Percentiles rank a stretch among this genome's conserved stretches.
These are phyloP conservation scores for Anastatus disparis DNA, from an alignment of 1,140 invertebrate genomes.

Conservation along the genomic window DNA sequence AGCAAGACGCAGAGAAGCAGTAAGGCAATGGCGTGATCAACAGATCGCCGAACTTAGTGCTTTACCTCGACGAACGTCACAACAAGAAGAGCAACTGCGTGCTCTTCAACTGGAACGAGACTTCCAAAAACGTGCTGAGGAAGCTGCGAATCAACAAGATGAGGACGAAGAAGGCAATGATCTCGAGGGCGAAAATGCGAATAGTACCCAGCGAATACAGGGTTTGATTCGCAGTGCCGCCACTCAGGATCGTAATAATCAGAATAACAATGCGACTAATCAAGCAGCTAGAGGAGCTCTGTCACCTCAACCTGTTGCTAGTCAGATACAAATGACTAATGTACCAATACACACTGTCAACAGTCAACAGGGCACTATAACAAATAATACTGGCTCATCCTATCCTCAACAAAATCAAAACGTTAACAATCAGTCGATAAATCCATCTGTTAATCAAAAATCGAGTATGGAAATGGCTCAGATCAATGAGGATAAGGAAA, in stretches of 20 bases:
- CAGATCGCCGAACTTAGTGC: constrained; percentile 82
- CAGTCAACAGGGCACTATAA: constrained; percentile 48
- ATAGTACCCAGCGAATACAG: constrained; percentile 62
- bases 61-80: constrained; percentile 75
- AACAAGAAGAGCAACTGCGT: constrained; percentile 88
- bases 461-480: constrained; percentile 50
- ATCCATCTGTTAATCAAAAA: constrained; percentile 49
- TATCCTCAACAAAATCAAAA: constrained; percentile 45
- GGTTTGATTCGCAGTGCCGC: constrained; percentile 61
- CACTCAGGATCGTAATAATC: constrained; percentile 55
- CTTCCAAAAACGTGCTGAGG: constrained; percentile 87
- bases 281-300: constrained; percentile 54
- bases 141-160: constrained; percentile 79
- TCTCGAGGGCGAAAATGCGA: constrained; percentile 60
- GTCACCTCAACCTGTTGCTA: constrained; percentile 54
- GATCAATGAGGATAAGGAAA: constrained; percentile 66
- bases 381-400: constrained; percentile 47
- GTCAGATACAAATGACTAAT: constrained; percentile 54
- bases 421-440: constrained; percentile 41
- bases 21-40: constrained; percentile 81
- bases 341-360: constrained; percentile 51
- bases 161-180: constrained; percentile 75
- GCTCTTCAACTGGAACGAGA: constrained; percentile 87
- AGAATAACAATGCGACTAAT: constrained; percentile 51
- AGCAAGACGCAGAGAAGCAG: constrained; percentile 76